A percentile compares a stretch with the other conserved stretches of the same genome.
phyloP scores from a whole-genome alignment of 2,113 vertebrate genomes.

The Centrocercus urophasianus region DNA sequence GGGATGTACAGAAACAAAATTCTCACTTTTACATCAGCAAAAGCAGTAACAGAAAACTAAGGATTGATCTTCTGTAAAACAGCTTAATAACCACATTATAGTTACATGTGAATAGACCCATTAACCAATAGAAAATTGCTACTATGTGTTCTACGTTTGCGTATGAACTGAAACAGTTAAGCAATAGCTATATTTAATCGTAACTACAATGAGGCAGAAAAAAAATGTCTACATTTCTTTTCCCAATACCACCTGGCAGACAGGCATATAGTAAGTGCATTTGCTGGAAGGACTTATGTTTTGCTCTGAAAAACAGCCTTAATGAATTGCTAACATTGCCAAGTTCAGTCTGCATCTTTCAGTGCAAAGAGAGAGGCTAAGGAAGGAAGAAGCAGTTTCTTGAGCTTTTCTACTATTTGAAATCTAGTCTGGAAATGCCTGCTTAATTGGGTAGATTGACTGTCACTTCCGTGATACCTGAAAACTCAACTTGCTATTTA shows the following conservation, averaged over 20 bases:
- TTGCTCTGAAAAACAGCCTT: background rate
- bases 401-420: background rate
- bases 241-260: slow-evolving; percentile 15
- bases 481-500: background rate
- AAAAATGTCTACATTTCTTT: background rate
- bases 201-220: background rate
- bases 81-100: background rate
- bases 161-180: background rate
- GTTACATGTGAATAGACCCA: background rate
- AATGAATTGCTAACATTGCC: background rate
- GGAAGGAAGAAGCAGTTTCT: background rate
- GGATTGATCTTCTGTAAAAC: background rate
- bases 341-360: background rate
- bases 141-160: background rate
- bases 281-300: background rate
- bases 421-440: background rate
- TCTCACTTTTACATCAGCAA: background rate
- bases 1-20: background rate
- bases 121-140: background rate
- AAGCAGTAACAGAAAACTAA: background rate
- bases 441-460: background rate
- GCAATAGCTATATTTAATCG: background rate
- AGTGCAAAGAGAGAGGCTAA: background rate
- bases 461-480: background rate
- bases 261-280: background rate